Percentiles rank a stretch among this genome's conserved stretches.
phyloP scores from a whole-genome alignment of 2,113 vertebrate genomes.

The Miniopterus natalensis region DNA sequence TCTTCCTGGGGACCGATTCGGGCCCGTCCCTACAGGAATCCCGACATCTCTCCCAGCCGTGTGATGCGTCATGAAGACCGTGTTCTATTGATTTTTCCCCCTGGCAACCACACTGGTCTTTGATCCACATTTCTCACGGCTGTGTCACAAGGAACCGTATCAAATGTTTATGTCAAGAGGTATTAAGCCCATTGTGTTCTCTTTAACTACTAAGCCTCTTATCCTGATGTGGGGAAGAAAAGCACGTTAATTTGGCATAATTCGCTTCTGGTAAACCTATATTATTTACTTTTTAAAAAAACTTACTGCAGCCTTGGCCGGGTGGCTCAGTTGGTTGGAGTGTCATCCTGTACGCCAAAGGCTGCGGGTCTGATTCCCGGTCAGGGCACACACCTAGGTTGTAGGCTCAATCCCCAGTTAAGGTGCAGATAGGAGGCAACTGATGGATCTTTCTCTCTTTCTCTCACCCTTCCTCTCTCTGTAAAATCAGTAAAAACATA shows the following conservation, averaged over 20 bases:
- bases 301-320: background rate
- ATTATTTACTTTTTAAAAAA: constrained; percentile 9
- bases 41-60: background rate
- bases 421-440: background rate
- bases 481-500: background rate
- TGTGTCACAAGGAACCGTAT: background rate
- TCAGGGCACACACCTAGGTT: background rate
- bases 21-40: background rate
- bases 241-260: constrained; percentile 5
- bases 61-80: accelerated
- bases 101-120: background rate
- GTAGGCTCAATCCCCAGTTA: background rate
- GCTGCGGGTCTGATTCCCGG: background rate
- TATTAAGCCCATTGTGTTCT: constrained; percentile 58
- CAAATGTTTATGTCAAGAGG: constrained; percentile 58
- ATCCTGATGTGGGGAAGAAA: constrained; percentile 45
- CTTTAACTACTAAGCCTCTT: constrained; percentile 72
- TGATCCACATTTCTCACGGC: constrained; percentile 3
- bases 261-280: constrained; percentile 41
- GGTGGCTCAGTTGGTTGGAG: background rate
- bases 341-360: background rate
- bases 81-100: background rate
- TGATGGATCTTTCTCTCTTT: background rate
- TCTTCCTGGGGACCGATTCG: background rate
- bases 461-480: background rate